Base-by-base conservation (phyloP, 2,888 invertebrate genomes). In the Neria commutata region DNA sequence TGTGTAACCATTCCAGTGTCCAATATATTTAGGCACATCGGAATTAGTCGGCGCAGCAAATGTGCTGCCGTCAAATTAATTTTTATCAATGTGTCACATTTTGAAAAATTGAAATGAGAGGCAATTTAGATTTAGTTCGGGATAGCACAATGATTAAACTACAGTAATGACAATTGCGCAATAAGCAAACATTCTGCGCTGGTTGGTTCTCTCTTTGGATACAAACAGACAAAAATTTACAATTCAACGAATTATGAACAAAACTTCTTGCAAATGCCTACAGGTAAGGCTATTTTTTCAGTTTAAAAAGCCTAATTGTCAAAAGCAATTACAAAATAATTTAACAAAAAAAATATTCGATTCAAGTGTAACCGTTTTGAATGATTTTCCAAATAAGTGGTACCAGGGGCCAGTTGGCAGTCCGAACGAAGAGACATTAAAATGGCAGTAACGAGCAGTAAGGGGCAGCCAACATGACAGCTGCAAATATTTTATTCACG, bases 401-500 rank as follows among this genome's bases (percentile, higher is more conserved):
- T 2, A n/a, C n/a, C n/a, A n/a, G n/a, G n/a, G n/a, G n/a, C n/a
- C n/a, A n/a, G n/a, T n/a, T n/a, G n/a, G 37, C 6, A 5, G 37
- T 4, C 37, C n/a, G n/a, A 42, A 42, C 19, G 42, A 4, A 42
- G 42, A 24, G 24, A 40, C 23, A 26, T 26, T 17, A 46, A 47
- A 23, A 17, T 24, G 10, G 17, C n/a, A 10, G 45, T 11, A 21
- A 34, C 19, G n/a, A 33, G 26, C 16, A 21, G 53, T 19, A 46
- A 51, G 21, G 34, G 11, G 51, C n/a, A 6, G 23, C 1, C 11
- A 34, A 10, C n/a, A 23, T 29, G 50, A 42, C 21, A 23, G 45
- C 26, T 14, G n/a, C 17, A 48, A 17, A 17, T 53, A 47, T 40
- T 52, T 52, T 53, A 58, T 58, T 58, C 48, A 58, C 53, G 52